Base-by-base conservation (phyloP, 2,888 invertebrate genomes). In the Luperina nickerlii region DNA sequence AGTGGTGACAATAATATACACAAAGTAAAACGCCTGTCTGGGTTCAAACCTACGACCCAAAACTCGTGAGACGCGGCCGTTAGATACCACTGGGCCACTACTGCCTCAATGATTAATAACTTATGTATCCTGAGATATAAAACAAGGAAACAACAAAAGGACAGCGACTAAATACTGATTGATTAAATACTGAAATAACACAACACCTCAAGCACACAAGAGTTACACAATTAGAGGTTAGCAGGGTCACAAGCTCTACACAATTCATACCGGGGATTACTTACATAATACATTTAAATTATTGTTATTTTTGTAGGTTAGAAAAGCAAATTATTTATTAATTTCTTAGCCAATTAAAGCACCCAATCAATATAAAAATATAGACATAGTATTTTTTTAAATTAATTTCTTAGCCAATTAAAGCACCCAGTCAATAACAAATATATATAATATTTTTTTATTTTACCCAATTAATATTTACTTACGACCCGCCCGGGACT, bases 211-310 rank as follows among this genome's bases (percentile, higher is more conserved):
- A 85, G 84, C 87, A 87, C 69, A 75, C 68, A 65, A 60, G 57
- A 45, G 1, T 45, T n/a, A 65, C 4, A 74, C 63, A 71, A 38
- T 65, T 7, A 27, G 57, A 74, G 73, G 42, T 48, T 63, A 83
- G 75, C 87, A 71, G 78, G 75, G 84, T 73, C 27, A 57, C 79
- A 80, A 84, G 87, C 83, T 74, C 72, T 73, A 84, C 68, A 70
- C 66, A 71, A 27, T 54, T 84, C 32, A 27, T 79, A 85, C 69
- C 38, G 65, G 57, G 57, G 42, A 65, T 63, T 32, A 62, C 67
- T 54, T 69, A 68, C 38, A 62, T 3, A 48, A 20, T 32, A 32
- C 48, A 60, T 60, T 79, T 57, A 51, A 51, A 51, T 63, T 45
- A 60, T 1, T 27, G 7, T 42, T 60, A n/a, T 20, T 62, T 13